Evolutionary conservation across 2,797 vertebrate genomes (phyloP).

Genomic region (Oryzias sinensis): DNA sequence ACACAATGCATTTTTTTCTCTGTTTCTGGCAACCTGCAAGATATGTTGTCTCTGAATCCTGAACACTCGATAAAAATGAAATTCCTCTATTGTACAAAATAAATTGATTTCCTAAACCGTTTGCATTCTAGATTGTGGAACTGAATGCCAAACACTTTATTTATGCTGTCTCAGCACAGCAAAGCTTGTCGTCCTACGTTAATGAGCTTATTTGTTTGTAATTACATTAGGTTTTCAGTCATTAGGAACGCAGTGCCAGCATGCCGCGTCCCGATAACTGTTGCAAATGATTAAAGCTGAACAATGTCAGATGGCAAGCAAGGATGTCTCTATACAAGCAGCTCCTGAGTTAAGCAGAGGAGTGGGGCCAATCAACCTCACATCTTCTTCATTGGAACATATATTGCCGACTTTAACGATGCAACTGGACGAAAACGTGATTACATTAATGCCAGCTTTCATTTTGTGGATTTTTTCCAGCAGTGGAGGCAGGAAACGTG

Average conservation of each 20-base stretch:
- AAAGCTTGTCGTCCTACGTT: too few species aligned
- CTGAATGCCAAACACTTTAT: not conserved
- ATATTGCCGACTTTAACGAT: not conserved
- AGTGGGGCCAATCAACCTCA: not conserved
- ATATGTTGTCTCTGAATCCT: too few species aligned
- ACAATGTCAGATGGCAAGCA: not conserved
- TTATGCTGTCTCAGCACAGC: too few species aligned
- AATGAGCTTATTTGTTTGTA: not conserved
- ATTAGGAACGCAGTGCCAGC: not conserved
- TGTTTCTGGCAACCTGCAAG: not conserved
- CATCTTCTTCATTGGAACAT: not conserved
- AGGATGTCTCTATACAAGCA: not conserved
- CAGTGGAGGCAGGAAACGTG: too few species aligned
- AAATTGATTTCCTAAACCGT: too few species aligned
- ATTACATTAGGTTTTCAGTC: not conserved
- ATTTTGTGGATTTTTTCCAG: too few species aligned
- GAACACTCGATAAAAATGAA: too few species aligned
- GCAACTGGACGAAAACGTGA: not conserved
- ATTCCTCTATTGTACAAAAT: too few species aligned
- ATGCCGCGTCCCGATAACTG: not conserved
- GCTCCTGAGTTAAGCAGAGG: not conserved
- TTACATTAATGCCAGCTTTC: not conserved
- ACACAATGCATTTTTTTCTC: not conserved
- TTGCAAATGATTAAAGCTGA: not conserved
- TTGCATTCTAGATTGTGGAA: not conserved